These are phyloP conservation scores for Sprattus sprattus DNA, from an alignment of 2,113 vertebrate species.

Conservation along the genomic window DNA sequence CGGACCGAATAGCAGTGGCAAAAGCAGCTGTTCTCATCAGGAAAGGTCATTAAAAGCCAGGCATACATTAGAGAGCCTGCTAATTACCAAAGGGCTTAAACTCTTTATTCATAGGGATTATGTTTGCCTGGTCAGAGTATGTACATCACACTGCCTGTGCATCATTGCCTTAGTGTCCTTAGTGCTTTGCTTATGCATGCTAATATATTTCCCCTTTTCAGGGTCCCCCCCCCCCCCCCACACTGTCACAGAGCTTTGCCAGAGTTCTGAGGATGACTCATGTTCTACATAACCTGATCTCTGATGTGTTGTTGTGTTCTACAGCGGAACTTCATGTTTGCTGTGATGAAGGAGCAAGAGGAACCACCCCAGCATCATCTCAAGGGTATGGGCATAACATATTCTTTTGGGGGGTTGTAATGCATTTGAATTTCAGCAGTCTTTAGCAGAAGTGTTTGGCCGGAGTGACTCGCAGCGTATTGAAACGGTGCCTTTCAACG, in stretches of 20 bases:
- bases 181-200: slow-evolving; percentile 50
- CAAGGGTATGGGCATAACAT: not conserved
- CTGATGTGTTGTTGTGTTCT: not conserved
- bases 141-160: slow-evolving; percentile 60
- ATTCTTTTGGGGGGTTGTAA: not conserved
- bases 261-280: slow-evolving; percentile 53
- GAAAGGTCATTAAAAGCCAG: slow-evolving; percentile 74
- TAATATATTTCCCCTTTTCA: slow-evolving; percentile 56
- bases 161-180: slow-evolving; percentile 15
- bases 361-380: not conserved
- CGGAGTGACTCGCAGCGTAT: not conserved
- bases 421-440: not conserved
- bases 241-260: slow-evolving; percentile 33
- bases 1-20: slow-evolving; percentile 69
- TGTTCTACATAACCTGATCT: slow-evolving; percentile 47
- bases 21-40: slow-evolving; percentile 73
- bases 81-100: slow-evolving; percentile 79
- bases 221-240: not conserved
- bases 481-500: not conserved
- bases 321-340: not conserved
- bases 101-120: slow-evolving; percentile 74
- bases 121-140: slow-evolving; percentile 72
- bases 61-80: slow-evolving; percentile 74
- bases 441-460: not conserved
- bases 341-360: not conserved